Percentiles rank a stretch among this genome's conserved stretches.
Conservation (phyloP, 2,113 vertebrate genomes). For the Blennius ocellaris region DNA sequence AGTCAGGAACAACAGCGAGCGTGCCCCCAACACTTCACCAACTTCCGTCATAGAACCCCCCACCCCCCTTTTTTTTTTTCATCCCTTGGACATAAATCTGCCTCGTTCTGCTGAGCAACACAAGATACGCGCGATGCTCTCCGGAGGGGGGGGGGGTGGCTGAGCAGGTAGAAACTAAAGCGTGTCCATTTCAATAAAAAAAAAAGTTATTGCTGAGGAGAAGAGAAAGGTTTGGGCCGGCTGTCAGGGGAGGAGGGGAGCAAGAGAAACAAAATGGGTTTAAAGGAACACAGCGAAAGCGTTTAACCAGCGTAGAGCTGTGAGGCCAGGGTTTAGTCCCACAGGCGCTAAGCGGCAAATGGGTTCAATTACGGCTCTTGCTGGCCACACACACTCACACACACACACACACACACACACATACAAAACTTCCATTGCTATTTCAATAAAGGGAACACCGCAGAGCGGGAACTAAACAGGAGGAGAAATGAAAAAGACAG, state of each 20-base stretch:
- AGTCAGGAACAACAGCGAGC: slow-evolving; percentile 54
- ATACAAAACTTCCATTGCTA: slow-evolving; percentile 72
- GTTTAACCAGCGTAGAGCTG: slow-evolving; percentile 74
- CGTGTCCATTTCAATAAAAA: slow-evolving; percentile 72
- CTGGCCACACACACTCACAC: slow-evolving; percentile 78
- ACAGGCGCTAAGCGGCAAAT: slow-evolving; percentile 84
- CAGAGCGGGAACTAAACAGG: slow-evolving; percentile 64
- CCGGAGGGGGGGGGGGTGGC: slow-evolving; percentile 42
- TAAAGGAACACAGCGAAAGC: slow-evolving; percentile 78
- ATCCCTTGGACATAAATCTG: slow-evolving; percentile 62
- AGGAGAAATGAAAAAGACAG: slow-evolving; percentile 71
- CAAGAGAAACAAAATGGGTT: slow-evolving; percentile 69
- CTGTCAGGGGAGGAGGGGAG: slow-evolving; percentile 30
- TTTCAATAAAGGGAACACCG: slow-evolving; percentile 76
- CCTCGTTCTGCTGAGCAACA: slow-evolving; percentile 54
- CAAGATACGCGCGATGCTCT: slow-evolving; percentile 57
- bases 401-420: slow-evolving; percentile 70
- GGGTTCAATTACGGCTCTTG: slow-evolving; percentile 84
- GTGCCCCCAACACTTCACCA: slow-evolving; percentile 56
- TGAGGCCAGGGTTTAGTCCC: slow-evolving; percentile 80
- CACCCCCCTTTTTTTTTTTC: slow-evolving; percentile 1
- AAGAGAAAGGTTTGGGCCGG: slow-evolving; percentile 21
- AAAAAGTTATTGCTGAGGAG: slow-evolving; percentile 51
- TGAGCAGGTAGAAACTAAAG: slow-evolving; percentile 58
- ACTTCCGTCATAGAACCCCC: slow-evolving; percentile 33